phyloP scores from a whole-genome alignment of 2,797 vertebrate genomes.

The Neolamprologus multifasciatus region DNA sequence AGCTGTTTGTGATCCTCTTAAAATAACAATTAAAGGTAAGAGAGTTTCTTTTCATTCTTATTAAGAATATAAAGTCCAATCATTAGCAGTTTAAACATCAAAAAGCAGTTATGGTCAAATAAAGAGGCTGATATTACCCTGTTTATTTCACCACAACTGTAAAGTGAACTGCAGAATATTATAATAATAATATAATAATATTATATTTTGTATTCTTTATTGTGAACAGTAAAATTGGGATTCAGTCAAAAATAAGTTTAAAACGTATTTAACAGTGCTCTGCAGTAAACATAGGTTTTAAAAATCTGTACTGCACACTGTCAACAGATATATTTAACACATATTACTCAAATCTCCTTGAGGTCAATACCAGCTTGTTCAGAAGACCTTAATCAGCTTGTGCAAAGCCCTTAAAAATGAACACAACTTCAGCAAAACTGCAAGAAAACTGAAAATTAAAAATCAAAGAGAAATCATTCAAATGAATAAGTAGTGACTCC shows the following conservation, averaged over 20 bases:
- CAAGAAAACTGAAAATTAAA: not conserved
- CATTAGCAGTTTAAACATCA: not conserved
- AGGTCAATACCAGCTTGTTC: not conserved
- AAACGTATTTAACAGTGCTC: not conserved
- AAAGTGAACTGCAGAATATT: not conserved
- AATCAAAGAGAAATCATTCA: not conserved
- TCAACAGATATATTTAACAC: not conserved
- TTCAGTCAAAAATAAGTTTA: not conserved
- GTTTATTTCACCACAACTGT: not conserved
- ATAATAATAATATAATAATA: not conserved
- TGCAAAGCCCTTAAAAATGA: not conserved
- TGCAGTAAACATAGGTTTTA: not conserved
- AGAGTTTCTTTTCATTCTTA: not conserved
- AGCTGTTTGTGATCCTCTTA: accelerated
- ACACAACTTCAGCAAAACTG: not conserved
- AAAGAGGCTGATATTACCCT: accelerated
- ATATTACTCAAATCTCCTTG: not conserved
- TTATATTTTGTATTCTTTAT: not conserved
- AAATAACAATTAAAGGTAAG: not conserved
- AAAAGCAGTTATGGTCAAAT: not conserved
- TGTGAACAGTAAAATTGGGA: not conserved
- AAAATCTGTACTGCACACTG: not conserved
- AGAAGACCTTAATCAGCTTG: not conserved
- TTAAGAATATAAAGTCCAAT: not conserved
- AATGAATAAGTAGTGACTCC: not conserved